These are phyloP conservation scores for Ormyrus labotus DNA, from an alignment of 2,888 invertebrate species.

Conservation along the genomic window DNA sequence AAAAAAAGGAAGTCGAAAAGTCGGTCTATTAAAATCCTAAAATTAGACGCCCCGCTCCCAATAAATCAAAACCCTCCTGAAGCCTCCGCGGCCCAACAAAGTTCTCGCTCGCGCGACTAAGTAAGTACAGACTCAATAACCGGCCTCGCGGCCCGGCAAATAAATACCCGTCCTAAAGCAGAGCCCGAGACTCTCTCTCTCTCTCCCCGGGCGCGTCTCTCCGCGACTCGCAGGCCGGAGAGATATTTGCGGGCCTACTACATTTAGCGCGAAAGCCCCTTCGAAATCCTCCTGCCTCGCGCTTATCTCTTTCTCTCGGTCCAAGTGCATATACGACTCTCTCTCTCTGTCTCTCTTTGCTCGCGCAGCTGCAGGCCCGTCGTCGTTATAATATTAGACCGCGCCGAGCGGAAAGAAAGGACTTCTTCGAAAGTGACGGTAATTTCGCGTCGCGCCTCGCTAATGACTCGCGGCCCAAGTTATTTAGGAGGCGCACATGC, in stretches of 20 bases:
- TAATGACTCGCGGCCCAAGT: slow-evolving; percentile 38
- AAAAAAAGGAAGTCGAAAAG: no score
- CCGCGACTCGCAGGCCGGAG: not conserved
- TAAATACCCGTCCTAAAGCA: slow-evolving; percentile 41
- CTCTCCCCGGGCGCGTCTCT: not conserved
- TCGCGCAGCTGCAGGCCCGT: no score
- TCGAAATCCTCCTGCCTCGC: not conserved
- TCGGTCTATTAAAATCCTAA: no score
- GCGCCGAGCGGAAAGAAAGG: not conserved
- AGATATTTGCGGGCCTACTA: slow-evolving; percentile 52
- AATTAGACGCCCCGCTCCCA: no score
- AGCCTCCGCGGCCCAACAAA: no score
- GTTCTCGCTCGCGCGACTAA: no score
- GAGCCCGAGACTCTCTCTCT: slow-evolving; percentile 3
- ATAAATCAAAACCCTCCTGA: no score
- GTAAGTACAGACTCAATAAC: no score
- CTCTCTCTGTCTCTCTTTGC: slow-evolving; percentile 1
- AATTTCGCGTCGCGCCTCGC: slow-evolving; percentile 48
- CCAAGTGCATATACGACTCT: not conserved
- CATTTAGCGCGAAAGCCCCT: slow-evolving; percentile 52
- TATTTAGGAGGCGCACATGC: not conserved
- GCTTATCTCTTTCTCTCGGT: not conserved
- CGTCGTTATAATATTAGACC: slow-evolving; percentile 54
- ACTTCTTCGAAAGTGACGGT: slow-evolving; percentile 52
- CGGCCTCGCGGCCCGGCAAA: not conserved